Percentiles rank a stretch among this genome's conserved stretches.
phyloP scores from a whole-genome alignment of 2,888 invertebrate genomes.

The Podotricha telesiphe region DNA sequence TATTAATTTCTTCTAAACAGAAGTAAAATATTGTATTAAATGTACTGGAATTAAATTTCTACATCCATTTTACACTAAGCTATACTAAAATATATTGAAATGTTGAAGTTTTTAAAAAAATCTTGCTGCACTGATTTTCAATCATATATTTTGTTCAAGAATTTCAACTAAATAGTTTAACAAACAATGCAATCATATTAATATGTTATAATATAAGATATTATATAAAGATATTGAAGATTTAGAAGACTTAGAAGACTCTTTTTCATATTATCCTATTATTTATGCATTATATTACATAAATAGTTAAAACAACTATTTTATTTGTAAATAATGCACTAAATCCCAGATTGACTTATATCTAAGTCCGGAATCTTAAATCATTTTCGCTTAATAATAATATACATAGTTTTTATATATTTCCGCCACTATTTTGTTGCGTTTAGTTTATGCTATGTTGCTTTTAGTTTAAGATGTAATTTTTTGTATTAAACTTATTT shows the following conservation, averaged over 20 bases:
- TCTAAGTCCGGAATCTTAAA: no score
- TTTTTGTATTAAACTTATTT: constrained; percentile 1
- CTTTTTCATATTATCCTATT: no score
- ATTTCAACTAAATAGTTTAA: no score
- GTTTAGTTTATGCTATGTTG: neutral
- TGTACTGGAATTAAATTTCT: constrained; percentile 31
- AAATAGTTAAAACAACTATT: no score
- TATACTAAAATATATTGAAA: neutral
- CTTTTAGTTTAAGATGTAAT: neutral
- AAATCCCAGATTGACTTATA: neutral
- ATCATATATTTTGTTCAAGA: neutral
- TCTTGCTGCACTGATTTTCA: constrained; percentile 13
- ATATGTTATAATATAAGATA: no score
- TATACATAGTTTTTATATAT: neutral
- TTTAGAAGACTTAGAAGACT: no score
- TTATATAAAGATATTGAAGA: no score
- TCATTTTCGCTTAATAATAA: neutral
- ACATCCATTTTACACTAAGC: neutral
- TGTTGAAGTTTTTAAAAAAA: neutral
- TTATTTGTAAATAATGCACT: constrained; percentile 7
- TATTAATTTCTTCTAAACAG: neutral
- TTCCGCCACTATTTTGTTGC: neutral
- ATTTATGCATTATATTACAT: no score
- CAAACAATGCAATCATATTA: no score
- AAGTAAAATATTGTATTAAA: neutral